Conservation (phyloP, 2,888 invertebrate species). For the Parelbella ahira region DNA sequence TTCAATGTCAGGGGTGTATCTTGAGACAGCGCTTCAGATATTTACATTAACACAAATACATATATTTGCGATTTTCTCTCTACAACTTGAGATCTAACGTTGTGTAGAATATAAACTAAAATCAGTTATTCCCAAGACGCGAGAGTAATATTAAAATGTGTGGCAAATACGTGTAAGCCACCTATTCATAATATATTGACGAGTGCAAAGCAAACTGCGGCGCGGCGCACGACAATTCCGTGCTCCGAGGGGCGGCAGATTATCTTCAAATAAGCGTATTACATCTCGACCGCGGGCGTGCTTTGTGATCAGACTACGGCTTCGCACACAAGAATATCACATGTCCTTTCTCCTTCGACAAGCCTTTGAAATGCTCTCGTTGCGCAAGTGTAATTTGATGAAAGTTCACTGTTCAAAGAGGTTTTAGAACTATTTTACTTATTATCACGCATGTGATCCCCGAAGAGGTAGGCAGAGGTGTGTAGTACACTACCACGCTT, state of each 20-base stretch:
- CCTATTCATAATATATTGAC: constrained; percentile 13
- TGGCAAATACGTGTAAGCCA: constrained; percentile 8
- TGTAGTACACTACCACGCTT: no score
- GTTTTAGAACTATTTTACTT: no score
- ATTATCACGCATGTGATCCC: no score
- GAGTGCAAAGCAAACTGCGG: constrained; percentile 8
- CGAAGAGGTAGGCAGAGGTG: no score
- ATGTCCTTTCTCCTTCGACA: constrained; percentile 10
- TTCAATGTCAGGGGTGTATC: no score
- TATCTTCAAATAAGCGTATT: constrained; percentile 25
- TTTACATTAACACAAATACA: no score
- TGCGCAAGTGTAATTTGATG: constrained; percentile 6
- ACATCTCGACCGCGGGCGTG: constrained; percentile 16
- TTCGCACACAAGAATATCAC: constrained; percentile 22
- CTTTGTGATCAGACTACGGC: constrained; percentile 18
- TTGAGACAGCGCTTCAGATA: no score
- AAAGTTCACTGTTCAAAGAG: no score
- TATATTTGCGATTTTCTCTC: no score
- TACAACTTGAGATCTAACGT: no score
- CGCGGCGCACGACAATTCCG: constrained; percentile 10
- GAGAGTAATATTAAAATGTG: constrained; percentile 1
- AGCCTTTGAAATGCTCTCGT: constrained; percentile 19
- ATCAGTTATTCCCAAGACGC: no score
- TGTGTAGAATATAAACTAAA: no score
- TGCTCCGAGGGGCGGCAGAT: constrained; percentile 2